A percentile compares a stretch with the other conserved stretches of the same genome.
phyloP scores from a whole-genome alignment of 2,888 invertebrate species.

The Drosophila subsilvestris region DNA sequence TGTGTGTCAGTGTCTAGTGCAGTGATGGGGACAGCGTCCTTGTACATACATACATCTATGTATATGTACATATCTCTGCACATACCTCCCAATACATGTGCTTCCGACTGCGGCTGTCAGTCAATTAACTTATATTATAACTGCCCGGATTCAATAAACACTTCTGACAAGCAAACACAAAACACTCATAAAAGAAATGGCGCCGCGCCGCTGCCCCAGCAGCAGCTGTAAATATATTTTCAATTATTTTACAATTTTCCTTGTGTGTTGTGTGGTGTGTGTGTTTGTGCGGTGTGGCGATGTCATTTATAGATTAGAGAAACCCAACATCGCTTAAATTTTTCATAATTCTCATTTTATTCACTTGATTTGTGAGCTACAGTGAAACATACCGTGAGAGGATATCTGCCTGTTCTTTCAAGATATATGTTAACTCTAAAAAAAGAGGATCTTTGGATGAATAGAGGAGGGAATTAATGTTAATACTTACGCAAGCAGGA shows the following conservation, averaged over 20 bases:
- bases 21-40: constrained; percentile 61
- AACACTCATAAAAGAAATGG: constrained; percentile 13
- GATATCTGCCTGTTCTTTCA: no score
- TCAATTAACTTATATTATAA: constrained; percentile 26
- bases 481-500: no score
- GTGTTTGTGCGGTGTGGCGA: background rate
- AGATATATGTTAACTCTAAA: no score
- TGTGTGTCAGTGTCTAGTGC: constrained; percentile 65
- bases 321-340: constrained; percentile 13
- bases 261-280: constrained; percentile 1
- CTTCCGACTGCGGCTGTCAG: constrained; percentile 41
- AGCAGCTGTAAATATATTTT: constrained; percentile 38
- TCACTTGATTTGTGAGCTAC: constrained; percentile 1
- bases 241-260: constrained; percentile 20
- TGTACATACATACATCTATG: constrained; percentile 27
- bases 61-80: constrained; percentile 19
- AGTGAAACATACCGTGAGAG: no score
- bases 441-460: no score
- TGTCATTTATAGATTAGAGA: constrained; percentile 30
- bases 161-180: constrained; percentile 2
- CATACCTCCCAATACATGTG: constrained; percentile 13
- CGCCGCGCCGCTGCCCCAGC: background rate
- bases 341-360: constrained; percentile 37
- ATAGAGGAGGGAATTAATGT: no score
- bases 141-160: constrained; percentile 19